phyloP scores from a whole-genome alignment of 2,888 invertebrate species.

The Stenodera caucasica region DNA sequence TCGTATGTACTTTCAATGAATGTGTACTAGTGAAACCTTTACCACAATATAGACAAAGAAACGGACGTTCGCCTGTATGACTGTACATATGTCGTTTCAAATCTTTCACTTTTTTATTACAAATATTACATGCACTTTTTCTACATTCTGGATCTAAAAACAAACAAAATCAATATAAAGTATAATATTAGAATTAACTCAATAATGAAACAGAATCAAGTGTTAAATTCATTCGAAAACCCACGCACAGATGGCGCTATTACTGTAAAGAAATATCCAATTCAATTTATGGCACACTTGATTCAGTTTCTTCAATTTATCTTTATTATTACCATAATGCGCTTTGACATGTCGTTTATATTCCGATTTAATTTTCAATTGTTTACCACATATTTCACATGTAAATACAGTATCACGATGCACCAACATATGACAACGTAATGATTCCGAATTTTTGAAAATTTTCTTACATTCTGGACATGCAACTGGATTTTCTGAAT shows the following conservation, averaged over 20 bases:
- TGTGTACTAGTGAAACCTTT: constrained; percentile 44
- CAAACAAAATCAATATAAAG: background rate
- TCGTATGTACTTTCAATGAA: constrained; percentile 43
- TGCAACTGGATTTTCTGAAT: constrained; percentile 40
- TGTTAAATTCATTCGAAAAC: background rate
- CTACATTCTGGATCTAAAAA: constrained; percentile 43
- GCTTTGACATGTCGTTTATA: constrained; percentile 42
- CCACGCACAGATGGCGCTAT: background rate
- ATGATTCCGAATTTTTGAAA: constrained; percentile 46
- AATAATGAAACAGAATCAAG: background rate
- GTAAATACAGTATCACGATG: constrained; percentile 40
- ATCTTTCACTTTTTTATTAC: constrained; percentile 44
- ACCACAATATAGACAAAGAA: constrained; percentile 39
- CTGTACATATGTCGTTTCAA: constrained; percentile 42
- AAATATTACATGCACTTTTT: constrained; percentile 43
- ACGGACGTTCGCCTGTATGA: constrained; percentile 46
- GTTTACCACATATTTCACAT: constrained; percentile 46
- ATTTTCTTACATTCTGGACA: constrained; percentile 44
- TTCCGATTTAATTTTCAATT: constrained; percentile 43
- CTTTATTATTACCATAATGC: constrained; percentile 36
- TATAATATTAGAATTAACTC: background rate
- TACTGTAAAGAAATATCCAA: background rate
- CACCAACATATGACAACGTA: constrained; percentile 42
- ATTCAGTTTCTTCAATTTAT: background rate
- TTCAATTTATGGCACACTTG: background rate